These are phyloP conservation scores for Hypothenemus hampei DNA, from an alignment of 1,140 invertebrate species.

Conservation along the genomic window DNA sequence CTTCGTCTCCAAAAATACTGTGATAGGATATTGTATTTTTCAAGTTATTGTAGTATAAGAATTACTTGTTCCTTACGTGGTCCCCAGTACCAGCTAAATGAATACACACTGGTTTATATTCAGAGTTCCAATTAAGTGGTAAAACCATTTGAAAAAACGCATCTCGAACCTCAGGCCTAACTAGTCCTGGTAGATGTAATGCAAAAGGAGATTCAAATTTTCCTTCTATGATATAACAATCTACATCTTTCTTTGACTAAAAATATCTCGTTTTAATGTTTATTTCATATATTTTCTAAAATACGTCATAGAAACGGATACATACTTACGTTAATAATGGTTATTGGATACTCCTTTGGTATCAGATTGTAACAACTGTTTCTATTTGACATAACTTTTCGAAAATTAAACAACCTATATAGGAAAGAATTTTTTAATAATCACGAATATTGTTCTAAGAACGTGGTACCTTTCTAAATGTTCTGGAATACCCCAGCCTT, in stretches of 20 bases:
- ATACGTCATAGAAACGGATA: background rate
- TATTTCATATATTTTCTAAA: background rate
- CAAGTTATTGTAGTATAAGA: background rate
- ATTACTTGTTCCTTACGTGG: constrained; percentile 69
- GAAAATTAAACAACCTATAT: constrained; percentile 81
- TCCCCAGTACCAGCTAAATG: constrained; percentile 97
- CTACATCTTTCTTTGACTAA: constrained; percentile 48
- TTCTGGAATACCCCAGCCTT: constrained; percentile 94
- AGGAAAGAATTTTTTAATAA: background rate
- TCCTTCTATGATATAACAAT: constrained; percentile 78
- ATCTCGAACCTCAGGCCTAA: constrained; percentile 76
- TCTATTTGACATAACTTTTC: constrained; percentile 80
- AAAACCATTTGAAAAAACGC: constrained; percentile 82
- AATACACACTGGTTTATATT: constrained; percentile 80
- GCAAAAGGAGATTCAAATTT: constrained; percentile 85
- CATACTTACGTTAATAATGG: constrained; percentile 74
- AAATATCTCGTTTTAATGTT: background rate
- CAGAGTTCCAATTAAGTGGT: constrained; percentile 71
- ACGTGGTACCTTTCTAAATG: constrained; percentile 74
- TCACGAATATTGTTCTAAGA: background rate
- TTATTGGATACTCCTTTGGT: constrained; percentile 76
- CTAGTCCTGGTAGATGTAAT: constrained; percentile 75
- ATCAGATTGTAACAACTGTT: constrained; percentile 79
- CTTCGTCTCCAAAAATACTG: constrained; percentile 90
- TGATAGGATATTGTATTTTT: no score